A percentile compares a stretch with the other conserved stretches of the same genome.
phyloP scores from a whole-genome alignment of 2,888 invertebrate species.

The Agriotes lineatus region DNA sequence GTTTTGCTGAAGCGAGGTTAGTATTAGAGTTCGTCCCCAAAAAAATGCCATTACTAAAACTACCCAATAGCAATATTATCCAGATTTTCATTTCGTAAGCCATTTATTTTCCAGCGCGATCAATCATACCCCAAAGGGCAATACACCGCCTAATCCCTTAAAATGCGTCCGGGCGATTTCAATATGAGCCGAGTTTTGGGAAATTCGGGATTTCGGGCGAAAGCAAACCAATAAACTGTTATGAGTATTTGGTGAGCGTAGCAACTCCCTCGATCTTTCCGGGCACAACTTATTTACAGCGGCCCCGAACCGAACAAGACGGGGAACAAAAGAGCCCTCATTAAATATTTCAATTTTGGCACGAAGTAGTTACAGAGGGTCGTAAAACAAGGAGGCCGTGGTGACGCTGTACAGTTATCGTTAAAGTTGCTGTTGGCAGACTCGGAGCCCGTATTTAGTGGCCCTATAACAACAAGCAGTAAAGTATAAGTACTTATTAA shows the following conservation, averaged over 20 bases:
- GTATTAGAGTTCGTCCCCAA: neutral
- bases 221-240: slow-evolving; percentile 13
- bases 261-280: slow-evolving; percentile 4
- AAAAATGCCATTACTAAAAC: neutral
- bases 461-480: slow-evolving; percentile 44
- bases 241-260: slow-evolving; percentile 10
- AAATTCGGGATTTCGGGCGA: neutral
- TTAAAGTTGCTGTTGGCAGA: slow-evolving; percentile 47
- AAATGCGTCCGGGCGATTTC: neutral
- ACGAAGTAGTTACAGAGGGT: slow-evolving; percentile 55
- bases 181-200: neutral
- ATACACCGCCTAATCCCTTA: slow-evolving; percentile 3
- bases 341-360: slow-evolving; percentile 61
- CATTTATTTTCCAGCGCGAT: neutral
- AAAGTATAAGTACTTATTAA: slow-evolving; percentile 45
- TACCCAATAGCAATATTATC: neutral
- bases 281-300: slow-evolving; percentile 13
- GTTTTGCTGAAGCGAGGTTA: too few species aligned
- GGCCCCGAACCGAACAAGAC: slow-evolving; percentile 1
- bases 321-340: slow-evolving; percentile 45
- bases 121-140: neutral
- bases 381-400: slow-evolving; percentile 56
- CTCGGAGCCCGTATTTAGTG: slow-evolving; percentile 39
- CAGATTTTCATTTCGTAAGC: neutral
- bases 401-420: slow-evolving; percentile 54